Conservation (phyloP, 2,888 invertebrate species). For the Escarpia spicata region DNA sequence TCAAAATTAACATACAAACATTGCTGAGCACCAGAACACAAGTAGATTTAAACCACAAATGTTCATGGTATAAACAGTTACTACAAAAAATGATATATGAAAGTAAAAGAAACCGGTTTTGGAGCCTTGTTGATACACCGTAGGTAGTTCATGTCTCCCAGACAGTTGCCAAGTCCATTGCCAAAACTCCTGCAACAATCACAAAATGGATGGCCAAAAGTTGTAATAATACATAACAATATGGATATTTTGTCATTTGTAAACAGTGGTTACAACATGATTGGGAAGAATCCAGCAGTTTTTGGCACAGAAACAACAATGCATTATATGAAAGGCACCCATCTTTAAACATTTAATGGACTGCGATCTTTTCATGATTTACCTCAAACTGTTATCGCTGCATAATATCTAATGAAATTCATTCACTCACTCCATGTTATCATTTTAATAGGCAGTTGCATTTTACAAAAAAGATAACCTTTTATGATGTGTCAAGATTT, state of each 20-base stretch:
- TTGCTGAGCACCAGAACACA: no score
- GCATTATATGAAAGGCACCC: no score
- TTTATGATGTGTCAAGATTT: not conserved
- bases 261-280: not conserved
- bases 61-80: not conserved
- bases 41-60: no score
- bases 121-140: slow-evolving; percentile 58
- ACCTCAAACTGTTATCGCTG: not conserved
- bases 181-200: slow-evolving; percentile 61
- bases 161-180: slow-evolving; percentile 65
- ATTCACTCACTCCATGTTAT: not conserved
- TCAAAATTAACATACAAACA: not conserved
- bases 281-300: not conserved
- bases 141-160: slow-evolving; percentile 64
- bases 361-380: no score
- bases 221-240: not conserved
- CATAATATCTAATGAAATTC: not conserved
- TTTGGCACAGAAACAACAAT: no score
- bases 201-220: not conserved
- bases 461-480: no score
- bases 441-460: not conserved
- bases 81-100: not conserved
- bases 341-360: no score
- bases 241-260: not conserved
- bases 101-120: slow-evolving; percentile 51